Percentiles rank a stretch among this genome's conserved stretches.
Evolutionary conservation across 2,113 vertebrate species (phyloP).

Genomic region (Gasterosteus nipponicus): DNA sequence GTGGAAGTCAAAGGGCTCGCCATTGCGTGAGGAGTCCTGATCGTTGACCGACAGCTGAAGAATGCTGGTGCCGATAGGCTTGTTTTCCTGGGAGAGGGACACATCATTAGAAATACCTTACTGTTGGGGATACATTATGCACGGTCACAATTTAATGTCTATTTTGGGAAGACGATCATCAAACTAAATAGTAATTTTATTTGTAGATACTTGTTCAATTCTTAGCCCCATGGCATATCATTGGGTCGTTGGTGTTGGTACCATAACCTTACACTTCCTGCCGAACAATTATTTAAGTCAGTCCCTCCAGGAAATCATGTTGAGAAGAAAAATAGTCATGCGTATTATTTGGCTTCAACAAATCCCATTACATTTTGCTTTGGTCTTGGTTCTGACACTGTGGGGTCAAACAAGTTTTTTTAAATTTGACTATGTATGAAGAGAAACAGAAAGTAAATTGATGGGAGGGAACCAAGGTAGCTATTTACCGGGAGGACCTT

Average conservation of each 20-base stretch:
- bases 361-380: neutral
- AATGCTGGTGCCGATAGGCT: constrained; percentile 93
- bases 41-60: constrained; percentile 93
- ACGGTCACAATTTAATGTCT: neutral
- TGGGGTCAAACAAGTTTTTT: too few species aligned
- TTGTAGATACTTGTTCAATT: neutral
- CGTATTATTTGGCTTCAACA: neutral
- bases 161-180: neutral
- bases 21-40: constrained; percentile 94
- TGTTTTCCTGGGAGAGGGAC: constrained; percentile 89
- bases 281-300: neutral
- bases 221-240: neutral
- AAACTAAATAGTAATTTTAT: neutral
- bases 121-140: neutral
- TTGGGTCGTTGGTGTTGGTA: neutral
- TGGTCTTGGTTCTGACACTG: neutral
- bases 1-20: constrained; percentile 91
- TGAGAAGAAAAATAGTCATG: neutral
- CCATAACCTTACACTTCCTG: neutral
- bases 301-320: neutral
- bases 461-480: too few species aligned
- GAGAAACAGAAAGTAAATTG: too few species aligned
- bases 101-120: neutral
- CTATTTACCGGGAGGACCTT: too few species aligned
- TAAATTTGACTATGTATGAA: too few species aligned